Evolutionary conservation across 2,888 invertebrate species (phyloP).

Genomic region (Eupithecia centaureata): DNA sequence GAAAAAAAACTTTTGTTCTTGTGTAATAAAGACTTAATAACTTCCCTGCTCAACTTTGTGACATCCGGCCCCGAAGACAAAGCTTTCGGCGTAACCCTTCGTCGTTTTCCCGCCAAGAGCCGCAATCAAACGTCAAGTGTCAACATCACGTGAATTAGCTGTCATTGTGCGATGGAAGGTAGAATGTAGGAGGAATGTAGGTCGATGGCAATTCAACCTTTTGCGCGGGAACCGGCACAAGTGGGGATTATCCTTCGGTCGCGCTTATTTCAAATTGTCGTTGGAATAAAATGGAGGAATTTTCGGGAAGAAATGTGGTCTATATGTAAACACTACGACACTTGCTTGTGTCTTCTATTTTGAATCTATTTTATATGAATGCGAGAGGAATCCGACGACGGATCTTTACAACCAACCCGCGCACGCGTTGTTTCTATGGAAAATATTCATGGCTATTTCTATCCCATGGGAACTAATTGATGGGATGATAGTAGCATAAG

Average conservation of each 20-base stretch:
- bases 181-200: slow-evolving; percentile 29
- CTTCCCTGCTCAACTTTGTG: not conserved
- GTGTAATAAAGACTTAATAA: not conserved
- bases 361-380: not conserved
- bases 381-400: not conserved
- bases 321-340: not conserved
- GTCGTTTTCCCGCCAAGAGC: slow-evolving; percentile 13
- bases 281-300: not conserved
- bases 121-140: slow-evolving; percentile 28
- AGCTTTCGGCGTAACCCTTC: not conserved
- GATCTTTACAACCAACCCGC: not conserved
- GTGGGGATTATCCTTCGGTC: slow-evolving; percentile 49
- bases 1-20: no score
- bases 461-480: no score
- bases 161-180: slow-evolving; percentile 29
- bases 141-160: slow-evolving; percentile 33
- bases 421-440: no score
- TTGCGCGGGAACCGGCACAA: slow-evolving; percentile 49
- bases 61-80: not conserved
- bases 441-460: no score
- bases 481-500: no score
- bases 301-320: not conserved
- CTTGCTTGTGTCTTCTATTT: not conserved
- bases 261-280: slow-evolving; percentile 4
- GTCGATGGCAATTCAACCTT: slow-evolving; percentile 39